Evolutionary conservation across 2,797 vertebrate species (phyloP), one percentile per base, ranked within the genome.

Genomic region (Dallia pectoralis): DNA sequence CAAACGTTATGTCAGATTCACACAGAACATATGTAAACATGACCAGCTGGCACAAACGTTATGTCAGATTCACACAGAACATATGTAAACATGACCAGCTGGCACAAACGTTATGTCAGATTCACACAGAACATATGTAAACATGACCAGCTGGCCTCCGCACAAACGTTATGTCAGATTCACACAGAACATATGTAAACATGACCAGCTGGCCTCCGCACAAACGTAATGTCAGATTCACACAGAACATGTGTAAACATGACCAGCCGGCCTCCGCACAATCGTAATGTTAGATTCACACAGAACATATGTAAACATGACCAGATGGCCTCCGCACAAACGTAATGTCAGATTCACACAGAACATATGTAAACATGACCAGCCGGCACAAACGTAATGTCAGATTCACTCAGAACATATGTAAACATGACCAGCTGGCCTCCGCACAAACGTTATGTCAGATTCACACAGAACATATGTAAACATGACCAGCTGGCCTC

Each of bases 151-250:
- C n/a, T n/a, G n/a, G n/a, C n/a, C n/a, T n/a, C n/a, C n/a, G n/a
- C n/a, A 64, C 67, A 62, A 40, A 22, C 73, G 49, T 3, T 33
- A 68, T 27, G 15, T 53, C 53, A 73, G 19, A 74, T 61, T 63
- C 44, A 70, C 22, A 56, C 69, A 36, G 3, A 67, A 33, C 47
- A 49, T 33, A 72, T 25, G 53, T 36, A 27, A 11, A 22, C 16
- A 18, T 16, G 49, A n/a, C n/a, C n/a, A n/a, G n/a, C n/a, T n/a
- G n/a, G n/a, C n/a, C n/a, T n/a, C n/a, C n/a, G n/a, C n/a, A 64
- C 67, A 62, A 40, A 22, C 73, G 49, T 3, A 30, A 68, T 27
- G 15, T 53, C 53, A 73, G 19, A 74, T 61, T 63, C 44, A 70
- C 22, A 56, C 69, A 36, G 3, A 67, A 33, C 47, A 49, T 33